Evolutionary conservation across 2,113 vertebrate species (phyloP), one percentile per base, ranked within the genome.

Genomic region (Halichoerus grypus): DNA sequence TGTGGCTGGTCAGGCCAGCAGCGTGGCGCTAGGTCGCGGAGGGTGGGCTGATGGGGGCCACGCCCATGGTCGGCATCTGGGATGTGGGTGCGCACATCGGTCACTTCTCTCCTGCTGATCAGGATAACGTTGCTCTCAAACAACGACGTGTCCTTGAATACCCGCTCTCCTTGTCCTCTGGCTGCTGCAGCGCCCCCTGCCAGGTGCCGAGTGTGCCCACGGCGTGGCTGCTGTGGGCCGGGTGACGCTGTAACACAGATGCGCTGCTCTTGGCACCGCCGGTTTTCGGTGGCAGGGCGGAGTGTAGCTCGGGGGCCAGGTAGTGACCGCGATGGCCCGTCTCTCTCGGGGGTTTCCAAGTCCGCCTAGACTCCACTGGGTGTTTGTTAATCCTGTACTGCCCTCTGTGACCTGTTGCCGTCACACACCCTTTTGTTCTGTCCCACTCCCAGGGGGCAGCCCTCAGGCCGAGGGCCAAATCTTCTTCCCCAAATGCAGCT

Each of bases 61-160:
- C 49, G 4, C 36, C 95, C 31, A 80, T 74, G 4, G 74, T 95
- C 49, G 61, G 88, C 10, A 85, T 53, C 51, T 59, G 63, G 26
- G 10, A 95, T 31, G 8, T 79, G 91, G 80, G 95, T 96, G 33
- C 97, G 96, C 1, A 91, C 63, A 6, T 93, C 85, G 18, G 90
- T 89, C 39, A 97, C 55, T 42, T 98, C 89, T 55, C 88, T 91
- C 28, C 87, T 94, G 22, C 26, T 95, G 36, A 91, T 57, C 94
- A 95, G 87, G 31, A 92, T 69, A 49, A 97, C 18, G 5, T 96
- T 91, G 53, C 97, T 94, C 61, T 92, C 94, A 83, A 96, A 81
- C 90, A 96, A 61, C 28, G 1, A 1, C 22, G 12, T 2, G 3
- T 59, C 69, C 36, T 76, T 46, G 53, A 46, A 16, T 22, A 33